These are phyloP conservation scores for Euleptes europaea DNA, from an alignment of 2,113 vertebrate genomes.

Conservation along the genomic window DNA sequence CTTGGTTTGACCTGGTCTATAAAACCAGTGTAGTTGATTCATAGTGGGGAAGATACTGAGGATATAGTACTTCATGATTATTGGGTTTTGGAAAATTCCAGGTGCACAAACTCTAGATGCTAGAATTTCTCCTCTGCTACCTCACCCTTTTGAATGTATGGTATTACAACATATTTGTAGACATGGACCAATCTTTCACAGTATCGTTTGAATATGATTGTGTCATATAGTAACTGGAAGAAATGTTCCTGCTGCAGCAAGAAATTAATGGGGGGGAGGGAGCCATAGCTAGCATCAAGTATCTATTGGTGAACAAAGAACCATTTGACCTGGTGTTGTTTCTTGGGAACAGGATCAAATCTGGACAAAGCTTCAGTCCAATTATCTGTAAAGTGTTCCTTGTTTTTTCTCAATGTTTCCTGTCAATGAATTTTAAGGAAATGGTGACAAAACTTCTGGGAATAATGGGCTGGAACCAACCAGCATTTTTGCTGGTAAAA, in stretches of 20 bases:
- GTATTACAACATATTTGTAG: not conserved
- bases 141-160: not conserved
- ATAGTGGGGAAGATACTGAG: not conserved
- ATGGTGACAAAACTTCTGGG: not conserved
- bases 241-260: too few relatives aligned
- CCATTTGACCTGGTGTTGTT: not conserved
- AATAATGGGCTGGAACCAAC: not conserved
- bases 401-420: not conserved
- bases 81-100: not conserved
- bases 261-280: not conserved
- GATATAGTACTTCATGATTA: not conserved
- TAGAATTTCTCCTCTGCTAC: too few relatives aligned
- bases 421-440: not conserved
- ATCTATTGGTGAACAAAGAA: not conserved
- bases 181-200: not conserved
- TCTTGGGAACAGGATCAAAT: not conserved
- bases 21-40: too few relatives aligned
- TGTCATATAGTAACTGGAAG: not conserved
- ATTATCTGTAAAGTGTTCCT: not conserved
- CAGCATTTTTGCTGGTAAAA: too few relatives aligned
- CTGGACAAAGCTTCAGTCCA: not conserved
- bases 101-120: not conserved
- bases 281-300: not conserved
- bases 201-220: not conserved
- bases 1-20: not conserved